phyloP scores from a whole-genome alignment of 2,797 vertebrate species.

The Xerus rutilus region DNA sequence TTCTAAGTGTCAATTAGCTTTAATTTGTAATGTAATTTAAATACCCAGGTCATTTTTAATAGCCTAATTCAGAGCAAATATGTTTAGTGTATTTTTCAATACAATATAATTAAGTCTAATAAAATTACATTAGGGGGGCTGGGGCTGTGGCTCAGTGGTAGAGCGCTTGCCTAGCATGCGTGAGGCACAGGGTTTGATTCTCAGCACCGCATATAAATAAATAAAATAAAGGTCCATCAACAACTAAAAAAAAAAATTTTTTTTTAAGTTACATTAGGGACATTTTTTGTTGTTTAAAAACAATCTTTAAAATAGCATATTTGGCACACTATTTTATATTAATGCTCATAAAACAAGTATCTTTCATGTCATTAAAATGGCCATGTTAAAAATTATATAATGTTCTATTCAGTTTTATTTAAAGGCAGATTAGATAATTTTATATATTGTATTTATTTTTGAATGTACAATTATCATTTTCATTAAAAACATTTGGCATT shows the following conservation, averaged over 20 bases:
- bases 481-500: neutral
- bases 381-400: neutral
- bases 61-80: conserved; percentile 55
- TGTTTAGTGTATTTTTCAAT: conserved; percentile 75
- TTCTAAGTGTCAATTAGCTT: conserved; percentile 80
- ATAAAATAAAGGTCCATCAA: no score
- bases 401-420: neutral
- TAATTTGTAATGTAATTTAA: conserved; percentile 74
- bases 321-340: neutral
- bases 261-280: conserved; percentile 12
- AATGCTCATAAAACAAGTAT: neutral
- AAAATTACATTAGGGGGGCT: neutral
- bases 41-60: conserved; percentile 74
- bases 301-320: conserved; percentile 56
- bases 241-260: no score
- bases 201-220: no score
- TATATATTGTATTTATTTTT: neutral
- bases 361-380: conserved; percentile 15
- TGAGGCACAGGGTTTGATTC: no score
- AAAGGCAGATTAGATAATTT: neutral
- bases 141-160: no score
- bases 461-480: neutral
- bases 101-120: conserved; percentile 59
- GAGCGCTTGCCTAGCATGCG: no score
- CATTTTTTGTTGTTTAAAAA: conserved; percentile 69